Evolutionary conservation across 2,888 invertebrate genomes (phyloP).

Genomic region (Nasonovia ribisnigri): DNA sequence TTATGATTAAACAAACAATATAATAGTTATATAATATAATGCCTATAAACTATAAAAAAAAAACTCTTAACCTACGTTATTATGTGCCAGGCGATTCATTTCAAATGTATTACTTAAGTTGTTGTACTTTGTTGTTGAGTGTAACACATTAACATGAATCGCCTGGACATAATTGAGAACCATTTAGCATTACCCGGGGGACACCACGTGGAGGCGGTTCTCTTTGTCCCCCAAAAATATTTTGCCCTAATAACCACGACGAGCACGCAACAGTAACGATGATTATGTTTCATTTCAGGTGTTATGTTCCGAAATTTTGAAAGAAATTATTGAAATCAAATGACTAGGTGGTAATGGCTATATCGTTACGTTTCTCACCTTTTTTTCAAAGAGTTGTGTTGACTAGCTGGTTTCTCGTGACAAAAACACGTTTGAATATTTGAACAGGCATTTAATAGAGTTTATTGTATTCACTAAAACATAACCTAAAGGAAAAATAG

Average conservation of each 20-base stretch:
- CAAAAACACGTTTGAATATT: not conserved
- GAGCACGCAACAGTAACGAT: not conserved
- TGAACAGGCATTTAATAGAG: not conserved
- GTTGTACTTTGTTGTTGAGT: not conserved
- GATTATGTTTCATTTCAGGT: not conserved
- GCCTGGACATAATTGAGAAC: not conserved
- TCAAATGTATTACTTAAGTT: not conserved
- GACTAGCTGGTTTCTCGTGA: not conserved
- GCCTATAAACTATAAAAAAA: not conserved
- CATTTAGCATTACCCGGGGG: not conserved
- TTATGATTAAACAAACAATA: not conserved
- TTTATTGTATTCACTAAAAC: not conserved
- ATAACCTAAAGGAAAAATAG: not conserved
- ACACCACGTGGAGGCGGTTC: slow-evolving; percentile 15
- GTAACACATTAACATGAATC: not conserved
- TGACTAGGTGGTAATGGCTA: not conserved
- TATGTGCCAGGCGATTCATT: not conserved
- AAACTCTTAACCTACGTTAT: not conserved
- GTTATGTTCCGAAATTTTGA: not conserved
- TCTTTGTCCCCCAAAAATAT: not conserved
- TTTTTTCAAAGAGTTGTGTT: not conserved
- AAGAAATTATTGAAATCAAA: not conserved
- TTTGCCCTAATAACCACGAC: not conserved
- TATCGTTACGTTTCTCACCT: not conserved
- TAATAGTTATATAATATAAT: not conserved